Percentiles rank a stretch among this genome's conserved stretches.
Conservation (phyloP, 1,140 invertebrate species). For the Meloidogyne hapla region DNA sequence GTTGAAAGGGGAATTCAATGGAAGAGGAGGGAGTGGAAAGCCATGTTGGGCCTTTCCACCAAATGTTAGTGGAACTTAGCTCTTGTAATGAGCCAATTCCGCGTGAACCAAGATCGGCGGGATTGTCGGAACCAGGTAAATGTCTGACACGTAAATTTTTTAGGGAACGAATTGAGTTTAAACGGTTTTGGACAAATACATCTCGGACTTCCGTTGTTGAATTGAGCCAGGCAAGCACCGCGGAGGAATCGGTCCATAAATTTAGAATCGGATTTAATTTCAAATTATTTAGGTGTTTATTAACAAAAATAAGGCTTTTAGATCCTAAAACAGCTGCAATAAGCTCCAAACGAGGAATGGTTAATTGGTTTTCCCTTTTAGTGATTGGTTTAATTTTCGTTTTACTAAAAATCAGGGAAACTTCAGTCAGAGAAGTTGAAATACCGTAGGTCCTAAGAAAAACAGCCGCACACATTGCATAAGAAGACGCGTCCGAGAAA, state of each 20-base stretch:
- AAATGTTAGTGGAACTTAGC: neutral
- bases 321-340: neutral
- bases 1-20: too few relatives aligned
- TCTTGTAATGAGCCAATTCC: neutral
- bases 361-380: neutral
- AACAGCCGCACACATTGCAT: neutral
- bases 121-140: neutral
- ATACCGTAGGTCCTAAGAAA: neutral
- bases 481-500: neutral
- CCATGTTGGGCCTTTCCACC: conserved; percentile 2
- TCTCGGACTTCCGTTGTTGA: neutral
- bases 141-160: neutral
- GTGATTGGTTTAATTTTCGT: neutral
- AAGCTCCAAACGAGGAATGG: neutral
- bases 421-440: neutral
- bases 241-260: neutral
- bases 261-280: neutral
- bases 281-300: neutral
- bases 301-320: neutral
- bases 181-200: conserved; percentile 11
- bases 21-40: too few relatives aligned
- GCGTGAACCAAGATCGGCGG: neutral
- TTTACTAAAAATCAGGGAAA: neutral
- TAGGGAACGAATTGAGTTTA: neutral
- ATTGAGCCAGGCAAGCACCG: conserved; percentile 4